Percentiles rank a stretch among this genome's conserved stretches.
Evolutionary conservation across 2,888 invertebrate genomes (phyloP).

Genomic region (Microctonus hyperodae): DNA sequence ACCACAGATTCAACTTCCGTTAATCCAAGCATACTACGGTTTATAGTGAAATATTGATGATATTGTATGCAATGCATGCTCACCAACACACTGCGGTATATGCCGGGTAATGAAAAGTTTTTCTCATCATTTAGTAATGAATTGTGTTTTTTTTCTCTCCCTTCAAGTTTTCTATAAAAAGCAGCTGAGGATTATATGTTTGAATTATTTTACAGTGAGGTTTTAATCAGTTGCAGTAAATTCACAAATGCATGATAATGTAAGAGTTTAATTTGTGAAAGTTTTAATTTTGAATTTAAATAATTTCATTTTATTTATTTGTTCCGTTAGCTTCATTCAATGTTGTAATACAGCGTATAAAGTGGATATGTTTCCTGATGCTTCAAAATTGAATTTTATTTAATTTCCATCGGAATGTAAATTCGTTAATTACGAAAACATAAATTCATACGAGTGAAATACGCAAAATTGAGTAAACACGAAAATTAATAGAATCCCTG

Average conservation of each 20-base stretch:
- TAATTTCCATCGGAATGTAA: background rate
- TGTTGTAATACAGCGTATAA: background rate
- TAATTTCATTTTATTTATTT: background rate
- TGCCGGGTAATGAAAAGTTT: background rate
- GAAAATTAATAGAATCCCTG: too few relatives aligned
- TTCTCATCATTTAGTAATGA: background rate
- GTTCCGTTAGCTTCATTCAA: background rate
- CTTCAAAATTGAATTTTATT: background rate
- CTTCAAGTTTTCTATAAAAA: background rate
- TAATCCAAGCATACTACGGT: background rate
- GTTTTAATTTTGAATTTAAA: background rate
- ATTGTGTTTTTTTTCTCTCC: too few relatives aligned
- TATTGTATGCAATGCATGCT: background rate
- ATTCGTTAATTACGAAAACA: slow-evolving; percentile 4
- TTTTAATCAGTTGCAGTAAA: background rate
- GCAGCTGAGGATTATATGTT: background rate
- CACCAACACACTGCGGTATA: background rate
- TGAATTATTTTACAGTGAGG: background rate
- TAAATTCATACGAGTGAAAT: background rate
- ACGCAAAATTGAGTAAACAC: background rate
- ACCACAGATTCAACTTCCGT: background rate
- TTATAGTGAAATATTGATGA: background rate
- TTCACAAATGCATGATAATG: background rate
- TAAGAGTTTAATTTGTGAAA: background rate
- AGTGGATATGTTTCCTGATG: background rate